Conservation (phyloP, 2,113 vertebrate species). For the Clarias macrocephalus region DNA sequence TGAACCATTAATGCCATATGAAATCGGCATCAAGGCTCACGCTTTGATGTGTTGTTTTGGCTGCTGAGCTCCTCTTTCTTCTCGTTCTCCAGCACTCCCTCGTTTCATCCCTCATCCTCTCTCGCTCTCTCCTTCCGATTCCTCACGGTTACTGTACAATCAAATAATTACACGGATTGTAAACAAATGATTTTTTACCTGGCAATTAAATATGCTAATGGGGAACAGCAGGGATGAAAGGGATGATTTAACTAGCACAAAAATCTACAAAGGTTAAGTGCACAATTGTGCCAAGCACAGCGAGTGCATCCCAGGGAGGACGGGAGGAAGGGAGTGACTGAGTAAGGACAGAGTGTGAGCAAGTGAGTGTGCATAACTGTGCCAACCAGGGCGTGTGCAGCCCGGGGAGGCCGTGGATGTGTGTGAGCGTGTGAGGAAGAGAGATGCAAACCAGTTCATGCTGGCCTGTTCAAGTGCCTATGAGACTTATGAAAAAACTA, state of each 20-base stretch:
- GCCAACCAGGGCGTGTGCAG: too few species aligned
- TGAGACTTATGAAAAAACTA: background rate
- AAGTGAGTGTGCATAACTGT: background rate
- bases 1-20: slow-evolving; percentile 55
- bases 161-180: slow-evolving; percentile 92
- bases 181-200: slow-evolving; percentile 69
- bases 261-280: slow-evolving; percentile 75
- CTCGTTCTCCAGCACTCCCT: slow-evolving; percentile 15
- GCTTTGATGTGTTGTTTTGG: slow-evolving; percentile 55
- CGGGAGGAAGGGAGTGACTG: background rate
- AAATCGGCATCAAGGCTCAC: slow-evolving; percentile 49
- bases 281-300: slow-evolving; percentile 72
- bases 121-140: slow-evolving; percentile 13
- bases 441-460: background rate
- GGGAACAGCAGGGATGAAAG: slow-evolving; percentile 65
- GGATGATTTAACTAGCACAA: slow-evolving; percentile 72
- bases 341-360: background rate
- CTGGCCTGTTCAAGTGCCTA: background rate
- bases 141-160: slow-evolving; percentile 85
- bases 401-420: too few species aligned
- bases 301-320: slow-evolving; percentile 64
- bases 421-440: background rate
- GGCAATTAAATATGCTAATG: slow-evolving; percentile 73
- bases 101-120: slow-evolving; percentile 15
- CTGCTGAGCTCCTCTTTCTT: slow-evolving; percentile 45